Evolutionary conservation across 2,888 invertebrate genomes (phyloP).

Genomic region (Ichneumoninae sp.): DNA sequence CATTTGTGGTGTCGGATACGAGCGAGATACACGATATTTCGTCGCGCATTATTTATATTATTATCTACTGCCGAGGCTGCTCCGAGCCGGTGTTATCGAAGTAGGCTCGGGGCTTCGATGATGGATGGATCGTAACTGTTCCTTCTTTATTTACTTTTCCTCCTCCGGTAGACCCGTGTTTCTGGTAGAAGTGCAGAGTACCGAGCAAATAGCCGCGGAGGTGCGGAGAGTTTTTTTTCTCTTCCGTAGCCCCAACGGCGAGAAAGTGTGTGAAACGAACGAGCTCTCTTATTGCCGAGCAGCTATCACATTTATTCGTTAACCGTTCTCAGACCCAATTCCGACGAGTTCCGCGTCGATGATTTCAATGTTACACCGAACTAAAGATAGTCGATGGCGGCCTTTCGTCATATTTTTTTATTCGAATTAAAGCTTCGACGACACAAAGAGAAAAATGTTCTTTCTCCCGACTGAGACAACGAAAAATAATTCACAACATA

Average conservation of each 20-base stretch:
- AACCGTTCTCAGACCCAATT: constrained; percentile 7
- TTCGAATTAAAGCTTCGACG: constrained; percentile 10
- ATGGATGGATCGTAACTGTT: not conserved
- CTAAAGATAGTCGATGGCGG: not conserved
- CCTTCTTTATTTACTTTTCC: not conserved
- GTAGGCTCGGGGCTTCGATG: not conserved
- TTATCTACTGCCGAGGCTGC: not conserved
- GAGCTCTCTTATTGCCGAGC: constrained; percentile 3
- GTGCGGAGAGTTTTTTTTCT: constrained; percentile 3
- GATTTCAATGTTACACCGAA: constrained; percentile 26
- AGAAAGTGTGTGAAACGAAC: constrained; percentile 44
- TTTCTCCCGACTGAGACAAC: constrained; percentile 38
- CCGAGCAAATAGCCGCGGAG: not conserved
- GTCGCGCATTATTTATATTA: constrained; percentile 32
- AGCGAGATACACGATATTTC: not conserved
- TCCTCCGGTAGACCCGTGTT: not conserved
- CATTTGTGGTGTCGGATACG: constrained; percentile 14
- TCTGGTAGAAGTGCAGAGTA: not conserved
- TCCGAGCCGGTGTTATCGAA: not conserved
- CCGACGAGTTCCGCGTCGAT: constrained; percentile 33
- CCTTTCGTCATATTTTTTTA: constrained; percentile 5
- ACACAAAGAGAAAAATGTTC: constrained; percentile 35
- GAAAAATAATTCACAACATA: constrained; percentile 12
- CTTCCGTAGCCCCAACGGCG: constrained; percentile 8
- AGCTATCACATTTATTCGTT: constrained; percentile 22